phyloP scores from a whole-genome alignment of 1,140 invertebrate genomes.

The Drosophila watanabei region DNA sequence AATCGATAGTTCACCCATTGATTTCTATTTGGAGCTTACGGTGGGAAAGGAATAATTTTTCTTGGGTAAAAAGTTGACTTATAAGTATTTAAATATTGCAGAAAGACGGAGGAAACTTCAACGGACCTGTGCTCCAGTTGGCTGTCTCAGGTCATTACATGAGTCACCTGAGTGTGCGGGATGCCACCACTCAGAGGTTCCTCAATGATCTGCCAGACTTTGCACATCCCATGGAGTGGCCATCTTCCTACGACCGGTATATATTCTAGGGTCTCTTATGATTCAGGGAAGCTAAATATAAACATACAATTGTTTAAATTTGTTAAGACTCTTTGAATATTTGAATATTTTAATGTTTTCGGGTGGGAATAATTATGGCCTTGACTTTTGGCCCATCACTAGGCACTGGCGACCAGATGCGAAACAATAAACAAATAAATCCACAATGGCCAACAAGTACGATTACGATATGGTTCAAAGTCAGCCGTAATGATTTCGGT shows the following conservation, averaged over 20 bases:
- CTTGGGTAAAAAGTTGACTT: not conserved
- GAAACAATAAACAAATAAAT: constrained; percentile 35
- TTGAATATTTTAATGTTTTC: not conserved
- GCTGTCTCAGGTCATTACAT: constrained; percentile 60
- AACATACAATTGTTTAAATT: not conserved
- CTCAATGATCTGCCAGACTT: constrained; percentile 54
- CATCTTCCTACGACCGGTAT: constrained; percentile 52
- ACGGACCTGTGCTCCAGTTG: constrained; percentile 51
- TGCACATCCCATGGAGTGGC: constrained; percentile 69
- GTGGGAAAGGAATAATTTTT: constrained; percentile 9
- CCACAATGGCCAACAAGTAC: constrained; percentile 16
- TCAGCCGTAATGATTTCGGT: constrained; percentile 35
- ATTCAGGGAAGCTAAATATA: not conserved
- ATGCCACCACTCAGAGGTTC: constrained; percentile 40
- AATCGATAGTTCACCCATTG: constrained; percentile 87
- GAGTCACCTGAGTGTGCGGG: constrained; percentile 49
- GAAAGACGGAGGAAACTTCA: constrained; percentile 79
- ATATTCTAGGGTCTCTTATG: constrained; percentile 4
- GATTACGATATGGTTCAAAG: constrained; percentile 47
- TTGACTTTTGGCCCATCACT: constrained; percentile 8
- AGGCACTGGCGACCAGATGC: constrained; percentile 30
- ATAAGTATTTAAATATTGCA: constrained; percentile 73
- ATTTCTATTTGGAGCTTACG: constrained; percentile 87
- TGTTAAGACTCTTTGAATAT: not conserved
- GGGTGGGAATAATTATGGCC: constrained; percentile 3